Base-by-base conservation (phyloP, 2,797 vertebrate genomes). In the Melanotaenia parkinsoni region DNA sequence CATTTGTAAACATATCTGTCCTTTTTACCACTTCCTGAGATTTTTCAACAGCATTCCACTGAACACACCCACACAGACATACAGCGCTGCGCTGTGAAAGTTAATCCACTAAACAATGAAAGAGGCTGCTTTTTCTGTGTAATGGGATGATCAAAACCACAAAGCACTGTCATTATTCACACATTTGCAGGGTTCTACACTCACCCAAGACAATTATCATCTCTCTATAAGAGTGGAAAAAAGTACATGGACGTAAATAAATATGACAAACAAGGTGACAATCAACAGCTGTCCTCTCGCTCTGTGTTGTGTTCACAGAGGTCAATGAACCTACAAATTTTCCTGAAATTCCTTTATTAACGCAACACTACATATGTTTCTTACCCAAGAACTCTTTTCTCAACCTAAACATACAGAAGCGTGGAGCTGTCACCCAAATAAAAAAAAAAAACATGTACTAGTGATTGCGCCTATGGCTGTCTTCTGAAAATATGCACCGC, bases 1-100 rank as follows among this genome's bases (percentile, higher is more conserved):
- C 79, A 79, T 83, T 81, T 67, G 72, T 66, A 75, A 38, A 56
- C 66, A 3, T 59, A 59, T 76, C 72, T 76, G 67, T 80, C 67
- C 72, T 76, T 43, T 77, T 51, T 60, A 79, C 63, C 63, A 73
- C 77, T 56, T 67, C 26, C 57, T 71, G 66, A 7, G 64, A 81
- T 71, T 74, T 70, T 73, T 79, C n/a, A 20, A 53, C 74, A 64
- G 57, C 77, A 71, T 72, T 83, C 65, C 75, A 53, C n/a, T 2
- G 20, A 73, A 43, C 63, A 67, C 65, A 47, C 76, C 66, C 72
- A 71, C 33, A 70, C 1, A 35, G 7, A 33, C 38, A 33, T 51
- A 62, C 6, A 64, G 51, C 7, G 18, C 28, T 0, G 24, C 33
- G 26, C 16, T 40, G 67, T 16, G 37, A 22, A 18, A 67, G 7